phyloP scores from a whole-genome alignment of 2,797 vertebrate species.

The Sebastes itinus region DNA sequence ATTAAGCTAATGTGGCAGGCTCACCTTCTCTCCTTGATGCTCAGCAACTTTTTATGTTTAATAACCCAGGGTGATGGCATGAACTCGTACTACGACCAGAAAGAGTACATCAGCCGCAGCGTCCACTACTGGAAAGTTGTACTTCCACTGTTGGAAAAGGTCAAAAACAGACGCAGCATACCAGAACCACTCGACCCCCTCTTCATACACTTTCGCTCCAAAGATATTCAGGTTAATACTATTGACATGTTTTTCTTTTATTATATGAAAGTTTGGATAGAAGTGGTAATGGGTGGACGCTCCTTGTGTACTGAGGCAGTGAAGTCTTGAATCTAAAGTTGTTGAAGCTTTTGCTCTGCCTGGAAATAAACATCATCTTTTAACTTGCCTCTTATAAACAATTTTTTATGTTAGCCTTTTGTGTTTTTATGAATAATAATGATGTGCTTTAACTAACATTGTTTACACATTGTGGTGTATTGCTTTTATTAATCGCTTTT shows the following conservation, averaged over 20 bases:
- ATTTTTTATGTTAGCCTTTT: background rate
- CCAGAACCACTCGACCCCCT: slow-evolving; percentile 93
- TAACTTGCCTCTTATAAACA: background rate
- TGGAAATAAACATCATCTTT: background rate
- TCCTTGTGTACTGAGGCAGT: background rate
- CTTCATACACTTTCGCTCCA: slow-evolving; percentile 92
- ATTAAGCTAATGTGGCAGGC: background rate
- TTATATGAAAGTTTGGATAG: background rate
- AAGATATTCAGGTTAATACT: slow-evolving; percentile 90
- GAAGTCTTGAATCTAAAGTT: background rate
- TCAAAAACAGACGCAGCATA: slow-evolving; percentile 89
- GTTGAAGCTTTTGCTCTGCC: background rate
- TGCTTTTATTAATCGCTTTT: background rate
- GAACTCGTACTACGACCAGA: slow-evolving; percentile 96
- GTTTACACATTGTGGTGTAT: background rate
- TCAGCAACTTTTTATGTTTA: background rate
- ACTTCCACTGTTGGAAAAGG: slow-evolving; percentile 87
- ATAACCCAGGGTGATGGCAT: slow-evolving; percentile 84
- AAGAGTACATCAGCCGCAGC: slow-evolving; percentile 92
- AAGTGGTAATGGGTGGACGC: background rate
- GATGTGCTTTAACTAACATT: background rate
- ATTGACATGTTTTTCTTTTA: background rate
- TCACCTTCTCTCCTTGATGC: background rate
- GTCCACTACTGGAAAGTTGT: slow-evolving; percentile 95
- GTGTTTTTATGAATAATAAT: background rate